Evolutionary conservation across 2,797 vertebrate species (phyloP).

Genomic region (Momotus momota): DNA sequence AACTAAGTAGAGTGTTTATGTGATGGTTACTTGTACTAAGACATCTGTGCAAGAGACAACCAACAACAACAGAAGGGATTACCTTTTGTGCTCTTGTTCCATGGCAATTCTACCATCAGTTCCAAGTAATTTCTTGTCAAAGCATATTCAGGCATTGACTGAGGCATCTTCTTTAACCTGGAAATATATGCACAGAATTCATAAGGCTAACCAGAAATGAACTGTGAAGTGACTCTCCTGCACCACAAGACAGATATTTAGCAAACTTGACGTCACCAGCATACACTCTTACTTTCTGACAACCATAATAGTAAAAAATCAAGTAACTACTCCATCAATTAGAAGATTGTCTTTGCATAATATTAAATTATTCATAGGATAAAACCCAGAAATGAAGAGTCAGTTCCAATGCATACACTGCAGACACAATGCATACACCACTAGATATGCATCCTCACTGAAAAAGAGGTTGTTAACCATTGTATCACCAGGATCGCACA

Average conservation of each 20-base stretch:
- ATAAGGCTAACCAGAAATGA: background rate
- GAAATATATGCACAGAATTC: background rate
- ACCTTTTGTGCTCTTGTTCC: constrained; percentile 96
- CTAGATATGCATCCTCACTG: background rate
- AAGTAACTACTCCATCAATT: background rate
- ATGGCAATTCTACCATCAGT: constrained; percentile 96
- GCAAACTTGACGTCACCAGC: background rate
- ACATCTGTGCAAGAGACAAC: background rate
- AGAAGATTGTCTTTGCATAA: background rate
- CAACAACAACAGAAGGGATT: background rate
- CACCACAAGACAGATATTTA: background rate
- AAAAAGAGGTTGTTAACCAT: background rate
- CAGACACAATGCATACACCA: background rate
- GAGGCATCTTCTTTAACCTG: constrained; percentile 98
- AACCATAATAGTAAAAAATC: background rate
- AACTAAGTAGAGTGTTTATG: background rate
- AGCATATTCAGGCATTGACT: constrained; percentile 97
- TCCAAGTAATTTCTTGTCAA: constrained; percentile 96
- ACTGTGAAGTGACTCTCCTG: background rate
- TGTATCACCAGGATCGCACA: background rate
- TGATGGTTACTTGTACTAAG: background rate
- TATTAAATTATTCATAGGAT: background rate
- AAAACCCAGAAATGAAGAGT: background rate
- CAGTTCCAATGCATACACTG: background rate
- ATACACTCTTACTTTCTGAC: background rate